Evolutionary conservation across 2,113 vertebrate genomes (phyloP).

Genomic region (Aegithalos caudatus): DNA sequence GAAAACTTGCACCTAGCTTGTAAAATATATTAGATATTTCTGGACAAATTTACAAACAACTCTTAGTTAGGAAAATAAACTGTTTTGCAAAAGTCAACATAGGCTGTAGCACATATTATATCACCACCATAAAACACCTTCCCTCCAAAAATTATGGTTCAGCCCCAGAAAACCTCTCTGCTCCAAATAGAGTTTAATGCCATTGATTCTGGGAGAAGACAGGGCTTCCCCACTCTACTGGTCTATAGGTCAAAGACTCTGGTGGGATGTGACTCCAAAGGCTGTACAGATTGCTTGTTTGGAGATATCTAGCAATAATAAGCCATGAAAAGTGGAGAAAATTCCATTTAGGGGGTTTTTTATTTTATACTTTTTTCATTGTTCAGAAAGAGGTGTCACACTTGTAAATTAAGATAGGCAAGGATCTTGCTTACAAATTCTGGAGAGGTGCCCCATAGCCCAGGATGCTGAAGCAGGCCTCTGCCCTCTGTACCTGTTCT

Average conservation of each 20-base stretch:
- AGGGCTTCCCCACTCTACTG: background rate
- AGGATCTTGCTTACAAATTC: background rate
- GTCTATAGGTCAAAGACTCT: background rate
- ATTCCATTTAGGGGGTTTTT: background rate
- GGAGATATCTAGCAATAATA: background rate
- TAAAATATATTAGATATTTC: conserved; percentile 3
- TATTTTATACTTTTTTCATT: background rate
- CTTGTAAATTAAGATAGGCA: background rate
- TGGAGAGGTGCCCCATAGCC: background rate
- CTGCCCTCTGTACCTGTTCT: background rate
- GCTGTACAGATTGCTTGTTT: background rate
- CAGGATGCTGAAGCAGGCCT: background rate
- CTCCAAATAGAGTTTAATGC: background rate
- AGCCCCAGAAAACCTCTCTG: background rate
- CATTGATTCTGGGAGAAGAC: background rate
- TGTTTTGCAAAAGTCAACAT: background rate
- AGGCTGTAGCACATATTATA: background rate
- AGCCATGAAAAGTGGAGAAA: background rate
- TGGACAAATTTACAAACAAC: conserved; percentile 35
- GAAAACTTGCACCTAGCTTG: background rate
- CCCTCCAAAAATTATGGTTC: background rate
- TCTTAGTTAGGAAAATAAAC: background rate
- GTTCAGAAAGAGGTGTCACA: background rate
- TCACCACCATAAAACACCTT: background rate
- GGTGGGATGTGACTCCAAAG: background rate